Conservation (phyloP, 2,797 vertebrate species). For the Pterois miles region DNA sequence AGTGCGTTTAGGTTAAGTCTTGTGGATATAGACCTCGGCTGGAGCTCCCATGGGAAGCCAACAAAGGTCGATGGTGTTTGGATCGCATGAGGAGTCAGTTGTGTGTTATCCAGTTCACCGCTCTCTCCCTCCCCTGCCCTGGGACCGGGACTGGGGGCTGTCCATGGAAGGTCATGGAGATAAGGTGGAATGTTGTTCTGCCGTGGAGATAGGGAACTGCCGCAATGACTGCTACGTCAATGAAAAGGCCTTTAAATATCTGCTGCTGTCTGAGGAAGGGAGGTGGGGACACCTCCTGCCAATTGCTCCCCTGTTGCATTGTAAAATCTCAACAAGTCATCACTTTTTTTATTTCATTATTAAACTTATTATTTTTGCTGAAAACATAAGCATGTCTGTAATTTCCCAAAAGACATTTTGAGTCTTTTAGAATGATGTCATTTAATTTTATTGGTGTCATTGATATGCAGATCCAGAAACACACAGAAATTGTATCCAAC, state of each 20-base stretch:
- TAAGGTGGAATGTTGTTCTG: constrained; percentile 68
- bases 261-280: constrained; percentile 15
- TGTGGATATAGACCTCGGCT: constrained; percentile 38
- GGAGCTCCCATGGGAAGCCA: constrained; percentile 36
- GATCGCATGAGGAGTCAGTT: constrained; percentile 41
- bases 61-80: constrained; percentile 60
- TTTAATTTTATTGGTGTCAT: background rate
- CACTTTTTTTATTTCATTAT: background rate
- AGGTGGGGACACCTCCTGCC: constrained; percentile 14
- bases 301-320: constrained; percentile 1
- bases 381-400: background rate
- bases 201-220: constrained; percentile 59
- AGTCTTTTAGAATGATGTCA: background rate
- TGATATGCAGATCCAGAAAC: background rate
- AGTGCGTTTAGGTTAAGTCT: constrained; percentile 58
- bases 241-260: constrained; percentile 69
- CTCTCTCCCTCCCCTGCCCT: constrained; percentile 16
- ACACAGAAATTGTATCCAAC: background rate
- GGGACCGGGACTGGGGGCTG: constrained; percentile 46
- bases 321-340: constrained; percentile 5
- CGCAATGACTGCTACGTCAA: constrained; percentile 60
- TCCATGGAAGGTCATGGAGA: constrained; percentile 75
- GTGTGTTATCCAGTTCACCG: constrained; percentile 29
- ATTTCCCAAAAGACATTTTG: background rate
- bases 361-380: background rate